Evolutionary conservation across 2,113 vertebrate genomes (phyloP).

Genomic region (Crotophaga sulcirostris): DNA sequence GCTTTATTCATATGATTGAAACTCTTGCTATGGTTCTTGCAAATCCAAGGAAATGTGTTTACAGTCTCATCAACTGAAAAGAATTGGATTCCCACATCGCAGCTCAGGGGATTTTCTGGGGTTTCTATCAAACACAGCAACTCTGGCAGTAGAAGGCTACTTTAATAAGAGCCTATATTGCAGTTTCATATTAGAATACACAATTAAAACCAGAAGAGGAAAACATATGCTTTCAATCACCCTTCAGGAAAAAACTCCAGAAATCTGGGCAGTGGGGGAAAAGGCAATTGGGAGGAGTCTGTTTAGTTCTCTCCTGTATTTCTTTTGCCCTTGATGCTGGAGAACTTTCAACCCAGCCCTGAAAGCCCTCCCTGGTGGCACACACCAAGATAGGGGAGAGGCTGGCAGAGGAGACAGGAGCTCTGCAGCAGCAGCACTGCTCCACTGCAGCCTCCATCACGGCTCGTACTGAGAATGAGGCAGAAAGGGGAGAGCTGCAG

Average conservation of each 20-base stretch:
- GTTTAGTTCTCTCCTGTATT: neutral
- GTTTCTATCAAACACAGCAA: slow-evolving; percentile 27
- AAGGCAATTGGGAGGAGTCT: no score
- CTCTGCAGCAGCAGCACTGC: neutral
- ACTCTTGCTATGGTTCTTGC: slow-evolving; percentile 60
- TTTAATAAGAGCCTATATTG: neutral
- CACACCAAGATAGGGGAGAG: neutral
- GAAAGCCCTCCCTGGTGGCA: neutral
- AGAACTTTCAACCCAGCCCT: neutral
- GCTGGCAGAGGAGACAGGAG: neutral
- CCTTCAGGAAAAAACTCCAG: neutral
- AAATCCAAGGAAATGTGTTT: slow-evolving; percentile 73
- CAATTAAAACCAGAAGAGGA: slow-evolving; percentile 52
- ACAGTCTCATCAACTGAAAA: slow-evolving; percentile 72
- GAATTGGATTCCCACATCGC: slow-evolving; percentile 65
- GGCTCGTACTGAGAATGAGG: neutral
- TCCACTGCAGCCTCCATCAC: fast-evolving
- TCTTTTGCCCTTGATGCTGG: neutral
- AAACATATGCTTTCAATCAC: neutral
- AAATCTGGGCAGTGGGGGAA: fast-evolving
- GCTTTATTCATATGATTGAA: slow-evolving; percentile 67
- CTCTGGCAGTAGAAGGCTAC: slow-evolving; percentile 23
- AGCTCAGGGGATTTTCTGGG: slow-evolving; percentile 69
- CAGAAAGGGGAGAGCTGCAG: neutral
- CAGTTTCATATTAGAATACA: slow-evolving; percentile 41